Base-by-base conservation (phyloP, 2,113 vertebrate species). In the Protomyctophum bolini region DNA sequence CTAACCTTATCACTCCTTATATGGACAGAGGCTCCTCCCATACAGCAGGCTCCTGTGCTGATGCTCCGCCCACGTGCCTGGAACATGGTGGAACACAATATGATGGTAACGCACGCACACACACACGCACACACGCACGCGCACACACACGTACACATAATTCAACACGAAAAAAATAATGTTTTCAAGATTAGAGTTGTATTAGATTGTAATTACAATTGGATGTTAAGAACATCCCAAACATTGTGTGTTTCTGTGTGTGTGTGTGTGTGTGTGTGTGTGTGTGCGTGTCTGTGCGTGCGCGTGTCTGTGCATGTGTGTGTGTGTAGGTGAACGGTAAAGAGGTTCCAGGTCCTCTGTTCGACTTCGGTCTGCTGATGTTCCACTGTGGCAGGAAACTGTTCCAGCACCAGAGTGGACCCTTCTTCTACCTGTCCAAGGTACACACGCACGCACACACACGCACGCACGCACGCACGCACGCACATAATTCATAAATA, bases 11-110 rank as follows among this genome's bases (percentile, higher is more conserved):
- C 33, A 41, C 33, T 41, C 9, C 28, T 1, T 59, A 10, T 83
- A 63, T 70, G 55, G 1, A 56, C 72, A 94, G 93, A 88, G 77
- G 79, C 69, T 61, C 92, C 91, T n/a, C 73, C 80, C n/a, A 79
- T 94, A 65, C 89, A 90, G 68, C 81, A 91, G 73, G 91, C 86
- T n/a, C 93, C 91, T 0, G 77, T 94, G 65, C 89, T 95, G 76
- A 95, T 94, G 92, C 89, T 95, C 12, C 91, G 93, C 4, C 94
- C 93, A 4, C 89, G 94, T 48, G 93, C 94, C 7, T 94, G 93
- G 94, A 93, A 94, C 71, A 93, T 94, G 92, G 87, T 92, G 52
- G 92, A 94, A 50, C 89, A 93, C 86, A 91, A 91, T 60, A 78
- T 93, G 87, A 88, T 94, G 93, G 92, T 94, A 92, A 6, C 29